Evolutionary conservation across 2,888 invertebrate species (phyloP).

Genomic region (Eueremaeus valkanovi): DNA sequence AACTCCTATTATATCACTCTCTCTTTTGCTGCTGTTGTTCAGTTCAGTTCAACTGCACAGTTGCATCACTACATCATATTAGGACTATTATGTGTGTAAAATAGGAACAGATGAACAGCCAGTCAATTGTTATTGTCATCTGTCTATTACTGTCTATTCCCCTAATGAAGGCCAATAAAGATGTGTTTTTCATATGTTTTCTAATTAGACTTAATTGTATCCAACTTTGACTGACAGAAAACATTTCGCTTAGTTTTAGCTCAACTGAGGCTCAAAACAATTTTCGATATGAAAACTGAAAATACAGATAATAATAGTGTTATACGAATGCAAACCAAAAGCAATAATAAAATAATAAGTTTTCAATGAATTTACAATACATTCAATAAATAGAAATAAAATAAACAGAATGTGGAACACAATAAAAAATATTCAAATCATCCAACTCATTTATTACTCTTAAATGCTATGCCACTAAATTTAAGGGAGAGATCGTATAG

Average conservation of each 20-base stretch:
- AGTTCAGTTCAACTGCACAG: background rate
- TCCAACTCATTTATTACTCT: too few relatives aligned
- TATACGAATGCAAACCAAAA: too few relatives aligned
- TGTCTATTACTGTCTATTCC: background rate
- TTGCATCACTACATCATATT: background rate
- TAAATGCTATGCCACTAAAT: too few relatives aligned
- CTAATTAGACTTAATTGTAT: background rate
- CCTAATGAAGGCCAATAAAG: slow-evolving; percentile 11
- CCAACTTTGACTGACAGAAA: background rate
- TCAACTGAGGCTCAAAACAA: background rate
- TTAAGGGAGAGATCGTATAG: too few relatives aligned
- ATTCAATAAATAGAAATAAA: too few relatives aligned
- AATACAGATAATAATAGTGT: too few relatives aligned
- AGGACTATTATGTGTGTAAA: background rate
- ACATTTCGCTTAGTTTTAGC: background rate
- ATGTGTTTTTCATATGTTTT: background rate
- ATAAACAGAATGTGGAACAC: too few relatives aligned
- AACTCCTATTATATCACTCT: background rate
- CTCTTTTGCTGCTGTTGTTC: too few relatives aligned
- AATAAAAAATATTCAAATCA: too few relatives aligned
- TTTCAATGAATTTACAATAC: too few relatives aligned
- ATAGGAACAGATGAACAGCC: slow-evolving; percentile 21
- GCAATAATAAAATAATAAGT: too few relatives aligned
- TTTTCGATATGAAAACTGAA: background rate
- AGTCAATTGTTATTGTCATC: slow-evolving; percentile 20